Percentiles rank a stretch among this genome's conserved stretches.
These are phyloP conservation scores for Fregata magnificens DNA, from an alignment of 2,113 vertebrate genomes.

Conservation along the genomic window DNA sequence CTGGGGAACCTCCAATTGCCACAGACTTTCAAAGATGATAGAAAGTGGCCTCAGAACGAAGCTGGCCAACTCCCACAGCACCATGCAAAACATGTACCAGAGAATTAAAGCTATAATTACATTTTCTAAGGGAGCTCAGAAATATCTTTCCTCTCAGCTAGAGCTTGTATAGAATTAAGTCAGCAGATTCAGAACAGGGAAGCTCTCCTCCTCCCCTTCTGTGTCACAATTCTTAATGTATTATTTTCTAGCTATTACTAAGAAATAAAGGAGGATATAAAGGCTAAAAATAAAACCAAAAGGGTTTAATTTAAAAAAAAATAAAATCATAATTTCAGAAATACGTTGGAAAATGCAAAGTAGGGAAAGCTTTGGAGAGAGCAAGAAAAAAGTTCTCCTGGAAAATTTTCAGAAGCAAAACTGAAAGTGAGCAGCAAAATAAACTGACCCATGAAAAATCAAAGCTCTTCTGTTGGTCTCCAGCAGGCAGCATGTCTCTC, in stretches of 20 bases:
- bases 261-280: background rate
- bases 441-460: background rate
- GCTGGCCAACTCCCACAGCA: background rate
- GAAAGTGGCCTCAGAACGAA: background rate
- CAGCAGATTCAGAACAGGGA: background rate
- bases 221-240: background rate
- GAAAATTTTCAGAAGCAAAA: background rate
- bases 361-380: background rate
- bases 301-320: background rate
- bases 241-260: background rate
- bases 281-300: background rate
- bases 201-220: background rate
- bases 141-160: background rate
- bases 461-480: background rate
- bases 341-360: background rate
- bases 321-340: background rate
- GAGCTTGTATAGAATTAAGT: background rate
- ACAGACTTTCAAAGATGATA: background rate
- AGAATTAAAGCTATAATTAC: slow-evolving; percentile 24
- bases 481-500: background rate
- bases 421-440: background rate
- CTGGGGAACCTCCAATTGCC: rapidly evolving
- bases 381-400: background rate
- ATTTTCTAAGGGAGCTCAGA: slow-evolving; percentile 1
- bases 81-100: background rate